Base-by-base conservation (phyloP, 1,140 invertebrate genomes). In the Meloidogyne hapla region DNA sequence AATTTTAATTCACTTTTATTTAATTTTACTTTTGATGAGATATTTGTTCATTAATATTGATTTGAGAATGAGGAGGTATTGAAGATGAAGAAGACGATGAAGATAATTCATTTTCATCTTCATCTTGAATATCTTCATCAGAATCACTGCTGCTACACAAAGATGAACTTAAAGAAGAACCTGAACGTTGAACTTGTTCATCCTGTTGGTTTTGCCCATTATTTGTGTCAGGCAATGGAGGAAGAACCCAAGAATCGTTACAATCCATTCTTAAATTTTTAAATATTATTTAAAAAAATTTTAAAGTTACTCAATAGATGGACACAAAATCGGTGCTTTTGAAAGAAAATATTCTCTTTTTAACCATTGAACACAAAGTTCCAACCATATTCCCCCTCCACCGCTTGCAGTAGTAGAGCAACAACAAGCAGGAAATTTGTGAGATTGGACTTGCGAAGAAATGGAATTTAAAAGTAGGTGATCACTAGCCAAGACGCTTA, bases 341-440 rank as follows among this genome's bases (percentile, higher is more conserved):
- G 26, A 42, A 21, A 64, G 69, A 23, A 77, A 77, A 33, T 45
- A 61, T 28, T 77, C 69, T 48, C 56, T 48, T 33, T 77, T 77
- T 15, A 77, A 25, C 75, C 75, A 77, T 48, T 77, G 56, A 6
- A 77, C 75, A 21, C 64, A 26, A 62, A 76, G 42, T 26, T 62
- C 38, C 13, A 77, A 21, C 48, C 48, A 77, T 77, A 77, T n/a
- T 2, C 23, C 12, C 38, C 42, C 45, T n/a, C 40, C 63, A 26
- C 25, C 10, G 63, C 23, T 74, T 25, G 15, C 13, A 74, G 63
- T 48, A 38, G 73, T 15, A 26, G 21, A n/a, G 38, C 77, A 25
- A 38, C 28, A n/a, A 45, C 56, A 62, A 74, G 28, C 33, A 74
- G 56, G 48, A 42, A 75, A 75, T 75, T 21, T 68, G 15, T 45